Evolutionary conservation across 2,113 vertebrate species (phyloP), one percentile per base, ranked within the genome.

Genomic region (Ophiodon elongatus): DNA sequence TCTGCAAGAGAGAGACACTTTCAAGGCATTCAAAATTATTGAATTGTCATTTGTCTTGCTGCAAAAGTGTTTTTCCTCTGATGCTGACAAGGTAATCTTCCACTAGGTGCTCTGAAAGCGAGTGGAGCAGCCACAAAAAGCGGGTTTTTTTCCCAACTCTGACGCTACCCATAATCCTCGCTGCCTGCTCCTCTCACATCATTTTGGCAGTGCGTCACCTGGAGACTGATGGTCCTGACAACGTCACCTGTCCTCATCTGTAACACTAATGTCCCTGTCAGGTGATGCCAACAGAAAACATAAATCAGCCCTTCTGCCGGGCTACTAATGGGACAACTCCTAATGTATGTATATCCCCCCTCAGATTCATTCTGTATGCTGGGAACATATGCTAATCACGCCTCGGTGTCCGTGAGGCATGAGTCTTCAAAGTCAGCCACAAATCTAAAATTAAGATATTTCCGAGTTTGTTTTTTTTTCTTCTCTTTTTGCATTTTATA

Each of bases 261-360:
- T 94, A 95, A 92, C 90, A 66, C 83, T 94, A 94, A 94, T 93
- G 90, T 93, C 75, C 90, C 91, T 94, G 93, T 93, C 91, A 93
- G 83, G 80, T 94, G 93, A 92, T 78, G 89, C 82, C 89, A 88
- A 91, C 80, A 85, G 89, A 78, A 89, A 83, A 81, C 87, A 92
- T 94, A 87, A 93, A 95, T 95, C 91, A 94, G 81, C 29, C 80
- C 78, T 43, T 89, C 82, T 78, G 91, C 82, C 50, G 33, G 79
- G 76, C 84, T 56, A 62, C 89, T 92, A 94, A 94, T 93, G 90
- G 93, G 84, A 92, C 86, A 87, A 75, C 70, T 89, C 88, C 91
- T 93, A 92, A 93, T 93, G 90, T 90, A 93, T 91, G 89, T 92
- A 89, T 91, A 91, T 92, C 82, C 89, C 70, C 62, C 68, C 77